Evolutionary conservation across 2,888 invertebrate species (phyloP).

Genomic region (Ceratothoa steindachneri): DNA sequence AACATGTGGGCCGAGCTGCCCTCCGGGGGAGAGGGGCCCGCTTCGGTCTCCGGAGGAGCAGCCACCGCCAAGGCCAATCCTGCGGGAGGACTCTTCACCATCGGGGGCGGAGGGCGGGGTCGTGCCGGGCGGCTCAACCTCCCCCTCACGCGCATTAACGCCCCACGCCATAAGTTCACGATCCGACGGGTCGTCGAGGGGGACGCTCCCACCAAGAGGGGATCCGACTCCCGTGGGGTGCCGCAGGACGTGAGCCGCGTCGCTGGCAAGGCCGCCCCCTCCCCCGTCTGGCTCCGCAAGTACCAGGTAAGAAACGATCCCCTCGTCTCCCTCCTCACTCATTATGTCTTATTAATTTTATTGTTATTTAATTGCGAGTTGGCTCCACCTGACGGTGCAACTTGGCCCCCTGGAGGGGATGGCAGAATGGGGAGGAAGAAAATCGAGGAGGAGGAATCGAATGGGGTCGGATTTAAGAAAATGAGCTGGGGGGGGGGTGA

Average conservation of each 20-base stretch:
- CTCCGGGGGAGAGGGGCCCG: not conserved
- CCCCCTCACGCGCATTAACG: not conserved
- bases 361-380: too few relatives aligned
- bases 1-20: slow-evolving; percentile 11
- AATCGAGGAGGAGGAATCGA: too few relatives aligned
- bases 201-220: not conserved
- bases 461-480: too few relatives aligned
- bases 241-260: not conserved
- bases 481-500: too few relatives aligned
- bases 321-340: too few relatives aligned
- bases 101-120: not conserved
- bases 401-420: too few relatives aligned
- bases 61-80: not conserved
- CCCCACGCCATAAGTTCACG: not conserved
- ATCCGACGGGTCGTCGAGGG: not conserved
- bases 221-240: not conserved
- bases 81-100: not conserved
- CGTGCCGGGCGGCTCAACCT: not conserved
- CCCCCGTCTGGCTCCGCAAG: not conserved
- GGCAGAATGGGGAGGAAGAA: too few relatives aligned
- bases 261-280: not conserved
- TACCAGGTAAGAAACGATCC: not conserved
- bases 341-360: too few relatives aligned
- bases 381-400: too few relatives aligned
- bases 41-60: not conserved